A percentile compares a stretch with the other conserved stretches of the same genome.
Conservation (phyloP, 1,140 invertebrate genomes). For the honey bee (Apis mellifera) region Amel_HAv3.1 CM009938.2:3661501-3662000, state of each 20-base stretch:
- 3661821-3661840: neutral
- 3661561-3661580: slow-evolving; percentile 35
- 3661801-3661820: slow-evolving; percentile 4
- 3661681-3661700: neutral
- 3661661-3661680: slow-evolving; percentile 5
- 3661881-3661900: too few relatives aligned
- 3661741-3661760: neutral
- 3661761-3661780: neutral
- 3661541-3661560: slow-evolving; percentile 54
- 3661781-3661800: neutral
- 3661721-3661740: neutral
- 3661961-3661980: too few relatives aligned
- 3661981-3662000: too few relatives aligned
- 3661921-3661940: neutral
- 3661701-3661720: neutral
- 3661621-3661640: neutral
- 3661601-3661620: neutral
- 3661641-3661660: too few relatives aligned
- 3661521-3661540: slow-evolving; percentile 8
- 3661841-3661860: neutral
- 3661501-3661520: neutral
- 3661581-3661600: neutral
- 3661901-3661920: fast-evolving
- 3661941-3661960: neutral
- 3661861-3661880: too few relatives aligned